Evolutionary conservation across 2,888 invertebrate genomes (phyloP).

Genomic region (Dasysyrphus tricinctus): DNA sequence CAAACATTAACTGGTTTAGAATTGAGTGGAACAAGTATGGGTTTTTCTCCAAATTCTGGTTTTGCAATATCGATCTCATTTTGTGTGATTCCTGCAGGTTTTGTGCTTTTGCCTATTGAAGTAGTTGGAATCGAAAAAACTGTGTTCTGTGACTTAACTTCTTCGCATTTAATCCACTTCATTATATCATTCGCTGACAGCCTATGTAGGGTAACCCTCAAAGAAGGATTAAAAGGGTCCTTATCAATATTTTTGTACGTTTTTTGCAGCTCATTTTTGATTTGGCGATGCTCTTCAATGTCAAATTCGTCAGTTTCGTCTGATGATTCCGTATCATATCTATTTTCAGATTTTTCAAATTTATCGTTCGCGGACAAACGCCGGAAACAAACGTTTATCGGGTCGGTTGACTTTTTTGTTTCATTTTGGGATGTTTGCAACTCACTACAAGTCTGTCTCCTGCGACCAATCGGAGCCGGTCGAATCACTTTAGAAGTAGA

Average conservation of each 20-base stretch:
- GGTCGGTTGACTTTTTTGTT: background rate
- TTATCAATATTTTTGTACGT: background rate
- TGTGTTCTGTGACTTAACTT: background rate
- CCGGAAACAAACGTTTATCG: slow-evolving; percentile 32
- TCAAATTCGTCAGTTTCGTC: slow-evolving; percentile 32
- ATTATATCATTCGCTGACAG: slow-evolving; percentile 27
- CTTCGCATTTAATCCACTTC: slow-evolving; percentile 6
- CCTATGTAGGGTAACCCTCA: slow-evolving; percentile 25
- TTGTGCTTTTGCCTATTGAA: background rate
- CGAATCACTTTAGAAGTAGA: background rate
- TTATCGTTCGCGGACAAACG: slow-evolving; percentile 35
- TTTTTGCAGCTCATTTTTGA: background rate
- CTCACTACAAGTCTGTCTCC: slow-evolving; percentile 54
- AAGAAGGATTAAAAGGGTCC: background rate
- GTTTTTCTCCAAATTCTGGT: background rate
- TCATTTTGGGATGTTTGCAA: background rate
- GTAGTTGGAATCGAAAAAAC: background rate
- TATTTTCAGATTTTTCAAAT: background rate
- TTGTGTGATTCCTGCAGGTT: background rate
- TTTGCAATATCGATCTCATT: background rate
- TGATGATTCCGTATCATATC: background rate
- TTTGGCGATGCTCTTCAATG: slow-evolving; percentile 22
- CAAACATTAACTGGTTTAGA: slow-evolving; percentile 34
- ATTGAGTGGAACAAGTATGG: slow-evolving; percentile 37
- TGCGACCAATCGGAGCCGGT: slow-evolving; percentile 29